Evolutionary conservation across 2,797 vertebrate genomes (phyloP).

Genomic region (Artibeus jamaicensis): DNA sequence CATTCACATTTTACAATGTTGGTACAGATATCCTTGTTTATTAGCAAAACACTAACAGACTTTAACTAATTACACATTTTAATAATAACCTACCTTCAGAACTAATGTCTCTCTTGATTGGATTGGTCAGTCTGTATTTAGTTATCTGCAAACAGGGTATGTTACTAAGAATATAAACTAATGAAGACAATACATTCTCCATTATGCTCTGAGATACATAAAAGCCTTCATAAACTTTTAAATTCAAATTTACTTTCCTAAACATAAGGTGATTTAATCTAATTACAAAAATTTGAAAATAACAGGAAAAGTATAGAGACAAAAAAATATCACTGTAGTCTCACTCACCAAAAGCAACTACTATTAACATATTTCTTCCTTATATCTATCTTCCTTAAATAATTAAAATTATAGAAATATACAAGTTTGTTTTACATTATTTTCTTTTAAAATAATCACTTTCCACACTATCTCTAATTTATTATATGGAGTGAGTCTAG

Average conservation of each 20-base stretch:
- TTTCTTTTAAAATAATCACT: conserved; percentile 36
- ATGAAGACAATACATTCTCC: neutral
- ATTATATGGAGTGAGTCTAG: neutral
- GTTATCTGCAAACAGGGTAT: neutral
- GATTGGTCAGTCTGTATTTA: neutral
- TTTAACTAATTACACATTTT: conserved; percentile 42
- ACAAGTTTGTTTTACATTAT: neutral
- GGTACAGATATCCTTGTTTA: neutral
- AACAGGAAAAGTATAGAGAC: neutral
- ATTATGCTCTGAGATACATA: neutral
- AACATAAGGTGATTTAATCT: neutral
- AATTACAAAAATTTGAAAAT: neutral
- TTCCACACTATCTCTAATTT: neutral
- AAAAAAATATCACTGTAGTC: neutral
- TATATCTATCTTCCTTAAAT: neutral
- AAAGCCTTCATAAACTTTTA: neutral
- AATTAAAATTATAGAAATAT: conserved; percentile 23
- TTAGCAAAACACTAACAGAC: conserved; percentile 9
- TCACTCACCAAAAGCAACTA: neutral
- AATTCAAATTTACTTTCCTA: conserved; percentile 11
- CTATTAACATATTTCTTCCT: neutral
- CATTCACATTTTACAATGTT: neutral
- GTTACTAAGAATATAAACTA: conserved; percentile 5
- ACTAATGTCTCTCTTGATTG: conserved; percentile 15
- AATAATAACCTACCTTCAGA: neutral